Conservation (phyloP, 2,888 invertebrate species). For the Pelosia muscerda region DNA sequence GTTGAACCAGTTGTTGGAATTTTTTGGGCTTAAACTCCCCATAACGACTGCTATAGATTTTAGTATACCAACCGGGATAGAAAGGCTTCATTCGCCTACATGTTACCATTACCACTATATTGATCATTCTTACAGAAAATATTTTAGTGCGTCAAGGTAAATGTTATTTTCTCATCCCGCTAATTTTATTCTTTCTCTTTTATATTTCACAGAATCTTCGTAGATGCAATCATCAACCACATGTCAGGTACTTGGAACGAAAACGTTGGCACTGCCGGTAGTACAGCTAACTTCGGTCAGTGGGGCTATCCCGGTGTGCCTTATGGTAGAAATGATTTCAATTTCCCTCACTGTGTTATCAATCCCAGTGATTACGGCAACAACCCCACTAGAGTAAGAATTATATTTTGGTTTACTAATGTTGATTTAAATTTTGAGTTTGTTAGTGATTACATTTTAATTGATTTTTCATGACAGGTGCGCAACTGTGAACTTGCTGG, state of each 20-base stretch:
- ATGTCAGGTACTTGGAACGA: slow-evolving; percentile 89
- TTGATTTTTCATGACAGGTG: slow-evolving; percentile 70
- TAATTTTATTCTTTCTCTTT: background rate
- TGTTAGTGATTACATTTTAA: background rate
- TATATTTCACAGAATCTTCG: slow-evolving; percentile 89
- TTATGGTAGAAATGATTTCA: slow-evolving; percentile 90
- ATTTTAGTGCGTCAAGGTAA: background rate
- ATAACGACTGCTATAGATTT: no score
- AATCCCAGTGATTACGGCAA: slow-evolving; percentile 89
- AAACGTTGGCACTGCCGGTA: slow-evolving; percentile 88
- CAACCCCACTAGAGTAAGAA: slow-evolving; percentile 79
- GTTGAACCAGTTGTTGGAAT: no score
- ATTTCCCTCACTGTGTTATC: slow-evolving; percentile 87
- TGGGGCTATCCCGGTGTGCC: slow-evolving; percentile 89
- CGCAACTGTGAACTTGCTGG: slow-evolving; percentile 90
- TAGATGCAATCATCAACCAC: slow-evolving; percentile 94
- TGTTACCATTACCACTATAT: no score
- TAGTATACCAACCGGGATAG: no score
- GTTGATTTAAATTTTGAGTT: background rate
- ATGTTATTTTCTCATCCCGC: background rate
- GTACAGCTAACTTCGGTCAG: slow-evolving; percentile 83
- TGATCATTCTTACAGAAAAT: no score
- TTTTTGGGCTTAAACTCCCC: no score
- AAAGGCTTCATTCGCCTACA: no score
- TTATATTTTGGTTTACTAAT: background rate